Evolutionary conservation across 1,140 invertebrate species (phyloP), one percentile per base, ranked within the genome.

Genomic region (Papilio polytes): DNA sequence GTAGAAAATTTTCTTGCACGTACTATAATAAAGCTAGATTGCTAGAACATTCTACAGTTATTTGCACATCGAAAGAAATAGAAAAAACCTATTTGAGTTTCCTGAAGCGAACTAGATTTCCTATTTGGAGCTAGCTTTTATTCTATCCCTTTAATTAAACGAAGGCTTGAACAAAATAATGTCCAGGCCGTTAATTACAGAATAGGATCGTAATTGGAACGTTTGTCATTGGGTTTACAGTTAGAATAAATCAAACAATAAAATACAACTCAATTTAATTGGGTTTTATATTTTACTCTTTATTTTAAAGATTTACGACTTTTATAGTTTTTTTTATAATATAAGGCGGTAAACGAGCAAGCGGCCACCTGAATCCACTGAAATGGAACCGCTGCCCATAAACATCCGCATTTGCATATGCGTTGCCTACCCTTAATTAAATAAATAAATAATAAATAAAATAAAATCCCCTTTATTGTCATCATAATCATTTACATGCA

Each of bases 81-180:
- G 63, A 31, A 70, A 7, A 31, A 70, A 31, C 13, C 63, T 70
- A 70, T 36, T 70, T 36, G 31, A 73, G 41, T 73, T 46, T 73
- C 18, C 41, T 44, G 36, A 73, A 73, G 31, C 36, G 41, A 20
- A 73, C 46, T 46, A 7, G 15, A 44, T 44, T 73, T n/a, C 41
- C 36, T 46, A 73, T 51, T 51, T 76, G 36, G 22, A 31, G 26
- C 26, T 70, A 26, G 63, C 22, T 13, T 66, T n/a, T 74, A 48
- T 76, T 76, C 44, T 26, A 76, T 76, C 44, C 74, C 20, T 76
- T 76, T 53, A 76, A 76, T 76, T 76, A 76, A 76, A 31, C 9
- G 20, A 9, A 18, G 46, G 44, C 9, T n/a, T 76, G 6, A 46
- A 74, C 41, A 26, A 48, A 76, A 76, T 76, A 31, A 76, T 22